Evolutionary conservation across 1,140 invertebrate genomes (phyloP).

Genomic region (Drosophila lini): DNA sequence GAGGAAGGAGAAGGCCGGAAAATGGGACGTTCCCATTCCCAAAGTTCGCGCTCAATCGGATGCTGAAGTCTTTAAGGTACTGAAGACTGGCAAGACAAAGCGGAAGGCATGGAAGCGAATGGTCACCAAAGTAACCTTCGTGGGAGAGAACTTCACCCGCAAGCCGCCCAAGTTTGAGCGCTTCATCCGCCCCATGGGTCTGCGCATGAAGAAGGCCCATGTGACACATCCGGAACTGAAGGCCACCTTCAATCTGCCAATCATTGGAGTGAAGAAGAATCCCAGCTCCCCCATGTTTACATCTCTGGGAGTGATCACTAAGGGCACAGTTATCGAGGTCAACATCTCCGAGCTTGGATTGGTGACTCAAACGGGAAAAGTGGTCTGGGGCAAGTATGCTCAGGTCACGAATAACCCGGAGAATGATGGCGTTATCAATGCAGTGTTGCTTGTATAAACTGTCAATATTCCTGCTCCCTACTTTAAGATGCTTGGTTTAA

Average conservation of each 20-base stretch:
- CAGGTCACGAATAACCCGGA: slow-evolving; percentile 99
- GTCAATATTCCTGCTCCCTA: slow-evolving; percentile 22
- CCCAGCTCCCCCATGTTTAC: slow-evolving; percentile 99
- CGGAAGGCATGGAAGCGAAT: slow-evolving; percentile 99
- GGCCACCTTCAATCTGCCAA: slow-evolving; percentile 98
- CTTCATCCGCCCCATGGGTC: slow-evolving; percentile 99
- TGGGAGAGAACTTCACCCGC: slow-evolving; percentile 98
- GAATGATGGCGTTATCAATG: slow-evolving; percentile 99
- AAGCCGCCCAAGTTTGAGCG: slow-evolving; percentile 99
- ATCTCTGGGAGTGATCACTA: slow-evolving; percentile 98
- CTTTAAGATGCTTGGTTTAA: slow-evolving; percentile 29
- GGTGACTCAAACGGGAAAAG: slow-evolving; percentile 99
- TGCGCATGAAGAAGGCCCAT: slow-evolving; percentile 98
- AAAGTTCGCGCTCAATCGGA: slow-evolving; percentile 99
- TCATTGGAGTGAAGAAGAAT: slow-evolving; percentile 99
- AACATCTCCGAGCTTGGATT: slow-evolving; percentile 99
- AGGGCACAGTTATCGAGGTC: slow-evolving; percentile 98
- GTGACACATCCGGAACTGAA: slow-evolving; percentile 99
- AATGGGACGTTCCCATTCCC: slow-evolving; percentile 99
- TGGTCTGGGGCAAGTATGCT: slow-evolving; percentile 99
- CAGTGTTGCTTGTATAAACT: slow-evolving; percentile 94
- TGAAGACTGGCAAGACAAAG: slow-evolving; percentile 97
- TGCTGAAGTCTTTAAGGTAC: slow-evolving; percentile 98
- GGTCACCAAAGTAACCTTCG: slow-evolving; percentile 99
- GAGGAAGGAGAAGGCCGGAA: slow-evolving; percentile 99